Evolutionary conservation across 2,113 vertebrate genomes (phyloP).

Genomic region (Coptodon rendalli): DNA sequence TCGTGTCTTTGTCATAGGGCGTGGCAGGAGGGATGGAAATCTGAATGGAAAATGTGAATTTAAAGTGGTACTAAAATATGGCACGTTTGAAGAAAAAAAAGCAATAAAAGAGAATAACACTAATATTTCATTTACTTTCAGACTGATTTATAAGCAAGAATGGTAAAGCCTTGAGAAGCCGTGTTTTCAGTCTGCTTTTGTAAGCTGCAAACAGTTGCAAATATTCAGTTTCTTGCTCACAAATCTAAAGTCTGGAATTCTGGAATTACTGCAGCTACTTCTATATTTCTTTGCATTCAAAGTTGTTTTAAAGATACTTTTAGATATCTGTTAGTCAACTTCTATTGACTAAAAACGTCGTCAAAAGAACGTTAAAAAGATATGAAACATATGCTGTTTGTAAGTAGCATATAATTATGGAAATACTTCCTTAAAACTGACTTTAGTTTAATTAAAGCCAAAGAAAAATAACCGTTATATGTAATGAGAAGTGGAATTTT

Average conservation of each 20-base stretch:
- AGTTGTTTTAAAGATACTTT: neutral
- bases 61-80: neutral
- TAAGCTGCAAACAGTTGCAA: neutral
- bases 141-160: neutral
- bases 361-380: neutral
- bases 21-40: slow-evolving; percentile 21
- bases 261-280: neutral
- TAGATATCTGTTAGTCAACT: neutral
- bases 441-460: neutral
- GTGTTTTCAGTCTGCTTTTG: neutral
- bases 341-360: fast-evolving
- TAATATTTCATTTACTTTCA: neutral
- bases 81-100: neutral
- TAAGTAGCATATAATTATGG: neutral
- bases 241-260: neutral
- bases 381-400: neutral
- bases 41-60: slow-evolving; percentile 24
- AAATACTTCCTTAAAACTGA: neutral
- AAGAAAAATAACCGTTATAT: fast-evolving
- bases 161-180: fast-evolving
- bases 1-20: slow-evolving; percentile 35
- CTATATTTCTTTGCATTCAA: neutral
- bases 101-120: neutral
- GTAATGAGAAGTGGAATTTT: neutral
- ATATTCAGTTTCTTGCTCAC: neutral